phyloP scores from a whole-genome alignment of 2,113 vertebrate species.

The Boleophthalmus pectinirostris region DNA sequence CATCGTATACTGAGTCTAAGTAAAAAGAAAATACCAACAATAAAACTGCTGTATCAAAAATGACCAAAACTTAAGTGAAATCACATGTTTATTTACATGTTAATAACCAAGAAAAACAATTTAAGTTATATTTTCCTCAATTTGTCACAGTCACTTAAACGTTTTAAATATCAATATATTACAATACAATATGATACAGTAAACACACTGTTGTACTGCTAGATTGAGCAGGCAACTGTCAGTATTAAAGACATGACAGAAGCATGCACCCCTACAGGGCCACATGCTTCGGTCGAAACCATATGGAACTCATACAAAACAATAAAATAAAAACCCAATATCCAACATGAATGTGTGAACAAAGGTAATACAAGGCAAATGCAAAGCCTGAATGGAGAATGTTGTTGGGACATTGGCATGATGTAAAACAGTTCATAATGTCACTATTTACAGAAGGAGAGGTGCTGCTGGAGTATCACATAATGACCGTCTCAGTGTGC shows the following conservation, averaged over 20 bases:
- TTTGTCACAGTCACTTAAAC: conserved; percentile 61
- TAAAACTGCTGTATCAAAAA: conserved; percentile 14
- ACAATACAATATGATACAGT: conserved; percentile 55
- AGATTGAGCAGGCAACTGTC: conserved; percentile 40
- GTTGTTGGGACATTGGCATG: conserved; percentile 32
- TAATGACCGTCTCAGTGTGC: conserved; percentile 79
- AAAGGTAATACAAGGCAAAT: conserved; percentile 68
- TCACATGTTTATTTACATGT: conserved; percentile 58
- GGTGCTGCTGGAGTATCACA: conserved; percentile 64
- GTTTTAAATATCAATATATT: conserved; percentile 40
- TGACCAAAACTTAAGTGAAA: conserved; percentile 55
- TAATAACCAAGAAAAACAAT: conserved; percentile 74
- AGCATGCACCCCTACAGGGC: conserved; percentile 83
- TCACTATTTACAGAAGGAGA: conserved; percentile 64
- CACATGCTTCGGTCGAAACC: conserved; percentile 83
- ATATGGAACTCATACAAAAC: conserved; percentile 49
- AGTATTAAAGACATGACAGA: conserved; percentile 67
- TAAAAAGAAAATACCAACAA: not conserved
- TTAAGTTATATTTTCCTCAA: conserved; percentile 64
- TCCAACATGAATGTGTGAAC: conserved; percentile 27
- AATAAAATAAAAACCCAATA: conserved; percentile 17
- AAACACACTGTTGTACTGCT: conserved; percentile 53
- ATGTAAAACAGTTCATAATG: conserved; percentile 17
- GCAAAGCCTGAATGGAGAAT: conserved; percentile 88
- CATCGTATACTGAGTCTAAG: conserved; percentile 13